phyloP scores from a whole-genome alignment of 2,113 vertebrate genomes.

The Stigmatopora argus region DNA sequence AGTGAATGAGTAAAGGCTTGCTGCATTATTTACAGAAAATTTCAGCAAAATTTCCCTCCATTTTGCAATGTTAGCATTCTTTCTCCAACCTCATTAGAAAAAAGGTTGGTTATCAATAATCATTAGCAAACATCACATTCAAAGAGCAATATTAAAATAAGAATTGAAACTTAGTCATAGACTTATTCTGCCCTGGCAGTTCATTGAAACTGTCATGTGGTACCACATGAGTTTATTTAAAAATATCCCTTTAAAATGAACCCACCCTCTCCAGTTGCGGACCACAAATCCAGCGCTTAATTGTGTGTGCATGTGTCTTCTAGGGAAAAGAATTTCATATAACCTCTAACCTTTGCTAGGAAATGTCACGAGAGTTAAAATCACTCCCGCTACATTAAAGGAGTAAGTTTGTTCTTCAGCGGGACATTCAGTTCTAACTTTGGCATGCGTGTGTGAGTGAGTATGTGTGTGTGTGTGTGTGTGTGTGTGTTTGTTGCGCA shows the following conservation, averaged over 20 bases:
- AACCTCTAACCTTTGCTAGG: conserved; percentile 67
- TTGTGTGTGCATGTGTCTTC: conserved; percentile 17
- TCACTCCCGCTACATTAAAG: neutral
- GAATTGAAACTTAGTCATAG: neutral
- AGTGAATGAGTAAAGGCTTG: neutral
- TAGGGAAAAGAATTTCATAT: conserved; percentile 50
- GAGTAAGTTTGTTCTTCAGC: neutral
- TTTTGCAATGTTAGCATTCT: neutral
- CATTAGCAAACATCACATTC: neutral
- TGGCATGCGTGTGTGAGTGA: neutral
- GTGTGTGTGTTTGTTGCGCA: conserved; percentile 14
- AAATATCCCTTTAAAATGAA: conserved; percentile 29
- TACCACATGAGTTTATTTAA: conserved; percentile 1
- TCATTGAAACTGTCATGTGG: neutral
- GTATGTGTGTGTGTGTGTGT: neutral
- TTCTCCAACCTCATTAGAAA: neutral
- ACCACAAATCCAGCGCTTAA: conserved; percentile 21
- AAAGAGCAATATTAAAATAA: neutral
- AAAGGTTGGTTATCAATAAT: neutral
- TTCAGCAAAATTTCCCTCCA: neutral
- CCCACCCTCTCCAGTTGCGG: conserved; percentile 10
- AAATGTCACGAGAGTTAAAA: conserved; percentile 56
- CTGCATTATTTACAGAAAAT: neutral
- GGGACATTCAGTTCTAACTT: conserved; percentile 8
- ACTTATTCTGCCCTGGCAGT: neutral